A percentile compares a stretch with the other conserved stretches of the same genome.
Conservation (phyloP, 2,797 vertebrate genomes). For the Iguana delicatissima region DNA sequence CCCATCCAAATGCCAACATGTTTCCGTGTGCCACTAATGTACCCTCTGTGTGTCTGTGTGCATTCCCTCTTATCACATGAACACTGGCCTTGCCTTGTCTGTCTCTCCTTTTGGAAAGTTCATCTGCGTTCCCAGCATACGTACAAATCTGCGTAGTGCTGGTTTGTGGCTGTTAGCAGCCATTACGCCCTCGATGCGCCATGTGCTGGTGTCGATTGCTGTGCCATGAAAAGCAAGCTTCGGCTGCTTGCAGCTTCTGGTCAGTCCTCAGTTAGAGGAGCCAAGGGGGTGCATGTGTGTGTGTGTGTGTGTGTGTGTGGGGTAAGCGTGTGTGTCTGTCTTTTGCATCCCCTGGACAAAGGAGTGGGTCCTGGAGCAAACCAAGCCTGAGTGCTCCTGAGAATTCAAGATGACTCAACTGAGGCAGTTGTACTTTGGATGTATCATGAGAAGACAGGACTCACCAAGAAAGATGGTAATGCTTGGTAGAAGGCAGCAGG, state of each 20-base stretch:
- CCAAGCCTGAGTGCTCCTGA: too few relatives aligned
- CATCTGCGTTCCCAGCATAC: background rate
- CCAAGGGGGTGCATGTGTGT: background rate
- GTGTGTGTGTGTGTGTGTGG: too few relatives aligned
- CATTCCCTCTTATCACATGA: background rate
- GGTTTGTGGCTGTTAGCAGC: background rate
- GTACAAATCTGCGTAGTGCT: too few relatives aligned
- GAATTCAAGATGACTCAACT: too few relatives aligned
- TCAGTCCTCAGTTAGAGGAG: background rate
- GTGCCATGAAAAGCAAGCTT: background rate
- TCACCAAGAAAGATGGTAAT: too few relatives aligned
- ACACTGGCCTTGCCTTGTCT: background rate
- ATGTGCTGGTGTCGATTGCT: rapidly evolving
- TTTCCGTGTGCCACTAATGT: background rate
- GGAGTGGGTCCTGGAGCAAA: too few relatives aligned
- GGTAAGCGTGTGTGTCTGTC: too few relatives aligned
- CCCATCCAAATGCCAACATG: background rate
- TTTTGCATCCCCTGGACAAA: too few relatives aligned
- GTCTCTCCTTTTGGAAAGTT: background rate
- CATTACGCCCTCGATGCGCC: background rate
- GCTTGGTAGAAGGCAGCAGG: too few relatives aligned
- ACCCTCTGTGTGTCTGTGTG: background rate
- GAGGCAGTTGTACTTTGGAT: too few relatives aligned
- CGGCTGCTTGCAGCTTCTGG: too few relatives aligned
- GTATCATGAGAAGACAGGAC: too few relatives aligned